Conservation (phyloP, 2,888 invertebrate genomes). For the Julus scandinavius region DNA sequence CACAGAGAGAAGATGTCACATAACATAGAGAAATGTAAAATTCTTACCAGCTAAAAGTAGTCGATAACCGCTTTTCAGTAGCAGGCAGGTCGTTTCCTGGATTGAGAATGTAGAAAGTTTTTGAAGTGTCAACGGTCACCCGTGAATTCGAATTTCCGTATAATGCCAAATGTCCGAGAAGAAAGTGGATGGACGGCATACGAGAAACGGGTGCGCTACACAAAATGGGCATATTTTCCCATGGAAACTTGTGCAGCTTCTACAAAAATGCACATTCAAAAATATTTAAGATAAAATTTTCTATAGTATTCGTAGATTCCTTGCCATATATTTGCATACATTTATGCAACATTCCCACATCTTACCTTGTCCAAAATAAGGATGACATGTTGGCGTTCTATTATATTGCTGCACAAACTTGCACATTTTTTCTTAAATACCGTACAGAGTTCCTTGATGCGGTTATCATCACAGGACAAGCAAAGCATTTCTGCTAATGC, state of each 20-base stretch:
- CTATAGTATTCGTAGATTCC: background rate
- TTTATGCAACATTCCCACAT: background rate
- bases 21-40: background rate
- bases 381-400: slow-evolving; percentile 43
- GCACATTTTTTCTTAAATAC: background rate
- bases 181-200: slow-evolving; percentile 73
- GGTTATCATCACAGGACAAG: background rate
- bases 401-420: background rate
- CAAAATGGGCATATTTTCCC: slow-evolving; percentile 79
- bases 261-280: slow-evolving; percentile 65
- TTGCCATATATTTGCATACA: too few species aligned
- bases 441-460: background rate
- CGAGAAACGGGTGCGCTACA: slow-evolving; percentile 77
- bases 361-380: slow-evolving; percentile 53
- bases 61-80: slow-evolving; percentile 73
- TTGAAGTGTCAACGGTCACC: slow-evolving; percentile 61
- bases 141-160: background rate
- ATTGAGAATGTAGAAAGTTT: slow-evolving; percentile 74
- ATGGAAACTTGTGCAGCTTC: slow-evolving; percentile 80
- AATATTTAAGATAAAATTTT: background rate
- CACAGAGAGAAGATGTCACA: background rate
- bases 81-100: slow-evolving; percentile 76
- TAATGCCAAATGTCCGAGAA: slow-evolving; percentile 61
- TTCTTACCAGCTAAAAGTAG: slow-evolving; percentile 69
- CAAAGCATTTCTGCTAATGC: slow-evolving; percentile 35